Percentiles rank a stretch among this genome's conserved stretches.
Conservation (phyloP, 2,113 vertebrate species). For the Eulemur macaco region DNA sequence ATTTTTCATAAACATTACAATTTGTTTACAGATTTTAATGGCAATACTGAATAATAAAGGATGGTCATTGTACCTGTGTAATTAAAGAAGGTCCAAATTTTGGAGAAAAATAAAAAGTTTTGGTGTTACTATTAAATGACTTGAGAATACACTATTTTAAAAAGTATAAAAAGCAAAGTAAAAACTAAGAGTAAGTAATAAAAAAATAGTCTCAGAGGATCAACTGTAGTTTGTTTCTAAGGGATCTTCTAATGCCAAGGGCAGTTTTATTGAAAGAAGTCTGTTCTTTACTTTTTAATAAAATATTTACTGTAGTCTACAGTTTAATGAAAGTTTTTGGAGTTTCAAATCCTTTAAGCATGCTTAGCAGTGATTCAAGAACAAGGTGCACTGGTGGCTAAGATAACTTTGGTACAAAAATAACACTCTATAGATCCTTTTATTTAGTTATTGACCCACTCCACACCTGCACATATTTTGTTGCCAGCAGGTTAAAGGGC, state of each 20-base stretch:
- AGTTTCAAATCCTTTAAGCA: constrained; percentile 76
- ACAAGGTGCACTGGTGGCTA: constrained; percentile 52
- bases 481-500: constrained; percentile 15
- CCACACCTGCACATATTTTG: background rate
- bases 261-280: constrained; percentile 52
- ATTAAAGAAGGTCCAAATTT: background rate
- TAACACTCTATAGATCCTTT: constrained; percentile 58
- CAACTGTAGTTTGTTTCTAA: constrained; percentile 31
- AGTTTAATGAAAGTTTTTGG: constrained; percentile 66
- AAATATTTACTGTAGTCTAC: constrained; percentile 64
- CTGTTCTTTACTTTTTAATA: constrained; percentile 65
- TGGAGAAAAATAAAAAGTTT: background rate
- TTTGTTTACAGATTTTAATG: constrained; percentile 29
- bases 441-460: constrained; percentile 48
- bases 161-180: rapidly evolving
- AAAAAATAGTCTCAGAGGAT: background rate
- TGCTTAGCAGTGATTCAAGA: constrained; percentile 56
- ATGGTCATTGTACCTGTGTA: background rate
- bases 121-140: background rate
- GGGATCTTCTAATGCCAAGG: constrained; percentile 52
- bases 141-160: background rate
- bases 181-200: background rate
- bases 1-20: background rate
- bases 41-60: background rate
- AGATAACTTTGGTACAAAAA: constrained; percentile 63